phyloP scores from a whole-genome alignment of 2,888 invertebrate genomes.

The Archips crataeganus region DNA sequence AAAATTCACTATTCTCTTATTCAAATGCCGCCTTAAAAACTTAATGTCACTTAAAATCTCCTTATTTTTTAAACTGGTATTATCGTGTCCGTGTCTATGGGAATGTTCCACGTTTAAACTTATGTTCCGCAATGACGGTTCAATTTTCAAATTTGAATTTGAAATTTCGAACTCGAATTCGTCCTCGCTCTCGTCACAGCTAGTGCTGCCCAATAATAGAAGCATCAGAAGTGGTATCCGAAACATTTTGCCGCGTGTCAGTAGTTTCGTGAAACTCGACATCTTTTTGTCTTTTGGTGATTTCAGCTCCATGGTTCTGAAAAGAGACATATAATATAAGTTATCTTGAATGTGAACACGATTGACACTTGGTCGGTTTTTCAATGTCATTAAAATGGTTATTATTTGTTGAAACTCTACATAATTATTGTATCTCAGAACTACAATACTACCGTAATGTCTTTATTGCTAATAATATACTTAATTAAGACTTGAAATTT shows the following conservation, averaged over 20 bases:
- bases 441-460: no score
- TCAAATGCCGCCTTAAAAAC: constrained; percentile 74
- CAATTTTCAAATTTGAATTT: constrained; percentile 45
- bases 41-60: constrained; percentile 70
- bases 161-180: constrained; percentile 45
- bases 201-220: constrained; percentile 72
- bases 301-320: constrained; percentile 78
- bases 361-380: no score
- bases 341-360: neutral
- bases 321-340: constrained; percentile 46
- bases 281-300: constrained; percentile 79
- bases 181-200: constrained; percentile 68
- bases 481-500: no score
- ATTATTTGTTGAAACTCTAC: no score
- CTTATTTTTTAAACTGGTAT: constrained; percentile 56
- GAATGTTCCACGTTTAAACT: constrained; percentile 50
- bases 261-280: constrained; percentile 61
- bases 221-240: constrained; percentile 71
- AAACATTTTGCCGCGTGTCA: constrained; percentile 74
- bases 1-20: constrained; percentile 85
- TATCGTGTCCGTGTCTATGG: constrained; percentile 52
- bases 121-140: constrained; percentile 43
- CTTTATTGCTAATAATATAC: no score
- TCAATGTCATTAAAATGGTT: no score
- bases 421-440: no score